These are phyloP conservation scores for Odontomachus brunneus DNA, from an alignment of 1,140 invertebrate species.

Conservation along the genomic window DNA sequence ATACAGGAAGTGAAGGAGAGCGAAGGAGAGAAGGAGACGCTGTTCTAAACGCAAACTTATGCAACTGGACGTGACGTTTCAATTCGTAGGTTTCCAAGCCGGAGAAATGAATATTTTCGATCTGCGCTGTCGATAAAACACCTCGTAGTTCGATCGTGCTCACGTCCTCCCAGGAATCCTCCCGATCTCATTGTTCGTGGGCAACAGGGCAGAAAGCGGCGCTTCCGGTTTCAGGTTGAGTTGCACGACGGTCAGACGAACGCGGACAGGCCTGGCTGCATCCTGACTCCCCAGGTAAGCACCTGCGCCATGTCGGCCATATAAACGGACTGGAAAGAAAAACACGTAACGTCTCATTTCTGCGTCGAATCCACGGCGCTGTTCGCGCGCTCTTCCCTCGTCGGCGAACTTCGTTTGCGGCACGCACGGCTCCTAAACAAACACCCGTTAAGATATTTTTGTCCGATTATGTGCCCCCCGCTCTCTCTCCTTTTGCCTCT, in stretches of 20 bases:
- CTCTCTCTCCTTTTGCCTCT: no score
- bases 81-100: slow-evolving; percentile 46
- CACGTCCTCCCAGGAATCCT: slow-evolving; percentile 70
- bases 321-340: slow-evolving; percentile 58
- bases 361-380: not conserved
- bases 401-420: no score
- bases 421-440: slow-evolving; percentile 2
- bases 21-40: not conserved
- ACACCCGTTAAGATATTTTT: slow-evolving; percentile 39
- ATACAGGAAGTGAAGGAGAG: not conserved
- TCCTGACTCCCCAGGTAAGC: slow-evolving; percentile 67
- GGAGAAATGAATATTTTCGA: slow-evolving; percentile 65
- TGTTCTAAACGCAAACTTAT: slow-evolving; percentile 22
- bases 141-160: slow-evolving; percentile 71
- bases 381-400: not conserved
- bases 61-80: slow-evolving; percentile 52
- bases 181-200: slow-evolving; percentile 80
- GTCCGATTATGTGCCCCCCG: not conserved
- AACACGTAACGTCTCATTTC: slow-evolving; percentile 47
- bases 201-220: slow-evolving; percentile 80
- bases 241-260: slow-evolving; percentile 55
- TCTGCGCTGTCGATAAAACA: slow-evolving; percentile 67
- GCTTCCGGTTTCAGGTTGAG: slow-evolving; percentile 80
- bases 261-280: slow-evolving; percentile 67
- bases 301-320: slow-evolving; percentile 66